Evolutionary conservation across 1,140 invertebrate species (phyloP), one percentile per base, ranked within the genome.

Genomic region (Helicoverpa armigera): DNA sequence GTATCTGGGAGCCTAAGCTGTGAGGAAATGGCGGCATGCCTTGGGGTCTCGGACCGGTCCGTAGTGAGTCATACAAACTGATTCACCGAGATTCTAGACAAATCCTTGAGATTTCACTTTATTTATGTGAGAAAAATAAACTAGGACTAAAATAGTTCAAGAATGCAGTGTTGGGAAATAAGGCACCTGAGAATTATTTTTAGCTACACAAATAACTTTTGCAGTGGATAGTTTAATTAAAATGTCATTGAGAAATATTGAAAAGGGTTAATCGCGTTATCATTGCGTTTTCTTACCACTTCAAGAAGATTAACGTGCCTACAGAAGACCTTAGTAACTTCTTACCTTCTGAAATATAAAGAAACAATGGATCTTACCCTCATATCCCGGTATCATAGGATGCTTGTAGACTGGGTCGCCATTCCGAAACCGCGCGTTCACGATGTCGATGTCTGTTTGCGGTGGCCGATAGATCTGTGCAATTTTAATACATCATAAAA

Each of bases 321-420:
- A n/a, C n/a, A n/a, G n/a, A n/a, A n/a, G n/a, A n/a, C n/a, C n/a
- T n/a, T n/a, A n/a, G n/a, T n/a, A n/a, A n/a, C n/a, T 29, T 61
- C 29, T 51, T 51, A 2, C 18, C n/a, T 51, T 13, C 4, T 53
- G 53, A 12, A 70, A 56, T 12, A n/a, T 7, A 16, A 31, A 11
- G n/a, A 2, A 75, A n/a, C 13, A 35, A 5, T 5, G 29, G 1
- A 56, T 50, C 84, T 77, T 91, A 96, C 96, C 97, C 90, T 96
- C 96, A 90, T 97, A 97, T 65, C 96, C 96, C 9, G 97, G 96
- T 73, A 97, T 93, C 85, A 97, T 96, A 2, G 97, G 97, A 94
- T 97, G 96, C 72, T 95, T 95, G 88, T 97, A 97, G 51, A 97
- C 94, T 0, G 96, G 92, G 90, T 97, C 96, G 1, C 96, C 96